Base-by-base conservation (phyloP, 2,797 vertebrate genomes). In the Spinus olivaceus region DNA sequence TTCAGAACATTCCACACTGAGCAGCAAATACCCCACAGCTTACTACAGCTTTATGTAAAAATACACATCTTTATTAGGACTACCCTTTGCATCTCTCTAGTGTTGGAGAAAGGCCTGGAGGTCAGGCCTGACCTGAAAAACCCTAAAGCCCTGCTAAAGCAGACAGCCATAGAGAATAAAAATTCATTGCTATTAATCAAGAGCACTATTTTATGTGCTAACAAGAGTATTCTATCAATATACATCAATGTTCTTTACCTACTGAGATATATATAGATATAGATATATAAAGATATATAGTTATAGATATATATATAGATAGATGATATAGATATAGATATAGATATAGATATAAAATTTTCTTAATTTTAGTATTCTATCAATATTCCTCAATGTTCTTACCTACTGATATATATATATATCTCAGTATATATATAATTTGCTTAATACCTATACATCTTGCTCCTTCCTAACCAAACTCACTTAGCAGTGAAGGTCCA, bases 401-500 rank as follows among this genome's bases (percentile, higher is more conserved):
- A 59, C 12, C 14, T 60, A 19, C 19, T 46, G 4, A n/a, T 9
- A n/a, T 22, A 21, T 14, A 21, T 49, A 49, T 16, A 16, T 27
- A 16, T 50, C 10, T 50, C 49, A 51, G 50, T n/a, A 6, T 30
- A 25, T 19, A 20, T 8, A 9, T 18, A 32, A 33, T 79, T 57
- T 57, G 27, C 22, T 63, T 20, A 22, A 5, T 46, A 51, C n/a
- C 23, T 60, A 3, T 21, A 0, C 39, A 30, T 57, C 23, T 42
- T 73, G 8, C 46, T 84, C 20, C 42, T 77, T 77, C 44, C 47
- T 6, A 67, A 61, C 11, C 30, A 17, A 73, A n/a, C 37, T 64
- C 39, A 42, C 21, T 63, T 21, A 53, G 51, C 10, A 13, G 0
- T 0, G 1, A 19, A 69, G 21, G 19, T 69, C 14, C 20, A 6